Evolutionary conservation across 2,113 vertebrate genomes (phyloP), one percentile per base, ranked within the genome.

Genomic region (Gulo gulo): DNA sequence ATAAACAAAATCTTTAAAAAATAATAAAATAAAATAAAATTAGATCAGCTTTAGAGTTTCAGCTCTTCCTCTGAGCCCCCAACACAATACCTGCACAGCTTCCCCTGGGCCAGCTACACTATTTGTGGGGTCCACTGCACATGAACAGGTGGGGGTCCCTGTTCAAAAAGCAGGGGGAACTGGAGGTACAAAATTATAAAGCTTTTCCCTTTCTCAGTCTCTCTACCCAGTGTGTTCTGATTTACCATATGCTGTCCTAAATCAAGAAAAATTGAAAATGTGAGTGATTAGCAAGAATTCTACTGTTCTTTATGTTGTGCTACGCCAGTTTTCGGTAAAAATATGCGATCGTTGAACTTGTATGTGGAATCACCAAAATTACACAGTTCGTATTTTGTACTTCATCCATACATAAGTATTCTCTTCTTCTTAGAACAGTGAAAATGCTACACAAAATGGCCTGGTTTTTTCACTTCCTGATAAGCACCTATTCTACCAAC

Each of bases 321-420:
- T 45, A 84, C 73, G 55, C 42, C 10, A 29, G 52, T 91, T 95
- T 91, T 55, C 65, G 88, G 73, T 47, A 39, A 76, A 81, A 85
- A 94, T 36, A 59, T 59, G 73, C 78, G 39, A 80, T 4, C 15
- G 4, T 21, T 92, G 71, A 81, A 73, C 52, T 71, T 61, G 20
- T 34, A 36, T 59, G 78, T 3, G 59, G 21, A 84, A 84, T 67
- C 42, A 31, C 31, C 34, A 24, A 65, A 67, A 47, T 89, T 15
- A 31, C 16, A 74, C 12, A 13, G 3, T 89, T 69, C 4, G 0
- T 69, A 36, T 29, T 94, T 82, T 14, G 1, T 34, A 36, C 11
- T 20, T 90, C 36, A 80, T 10, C 18, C 21, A 36, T 1, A 31
- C 31, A 21, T 7, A 29, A 36, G 45, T 23, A 31, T 74, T 84